A percentile compares a stretch with the other conserved stretches of the same genome.
These are phyloP conservation scores for Philereme transversata DNA, from an alignment of 2,888 invertebrate genomes.

Conservation along the genomic window DNA sequence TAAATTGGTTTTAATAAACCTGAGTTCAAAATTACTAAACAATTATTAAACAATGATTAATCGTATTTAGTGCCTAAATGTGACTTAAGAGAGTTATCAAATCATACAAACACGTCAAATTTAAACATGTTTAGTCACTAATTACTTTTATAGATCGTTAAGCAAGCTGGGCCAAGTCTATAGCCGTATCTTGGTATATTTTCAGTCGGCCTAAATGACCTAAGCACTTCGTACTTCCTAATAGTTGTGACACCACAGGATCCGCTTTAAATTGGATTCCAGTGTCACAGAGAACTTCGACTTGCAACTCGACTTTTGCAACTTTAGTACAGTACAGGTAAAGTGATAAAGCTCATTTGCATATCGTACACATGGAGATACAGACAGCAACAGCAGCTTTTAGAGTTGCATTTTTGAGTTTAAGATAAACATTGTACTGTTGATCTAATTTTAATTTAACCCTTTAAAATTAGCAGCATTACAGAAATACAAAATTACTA, in stretches of 20 bases:
- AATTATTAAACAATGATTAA: too few relatives aligned
- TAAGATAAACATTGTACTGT: background rate
- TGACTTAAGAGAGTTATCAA: too few relatives aligned
- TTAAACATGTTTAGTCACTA: too few relatives aligned
- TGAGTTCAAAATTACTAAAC: too few relatives aligned
- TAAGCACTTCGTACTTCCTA: constrained; percentile 6
- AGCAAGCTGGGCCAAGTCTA: too few relatives aligned
- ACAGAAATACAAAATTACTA: background rate
- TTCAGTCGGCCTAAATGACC: constrained; percentile 6
- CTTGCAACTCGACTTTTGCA: constrained; percentile 36
- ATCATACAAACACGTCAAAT: too few relatives aligned
- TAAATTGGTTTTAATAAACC: too few relatives aligned
- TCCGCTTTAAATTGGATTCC: constrained; percentile 40
- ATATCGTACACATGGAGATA: constrained; percentile 12
- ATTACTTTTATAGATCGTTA: too few relatives aligned
- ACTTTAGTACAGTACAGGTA: constrained; percentile 30
- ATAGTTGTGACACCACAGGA: constrained; percentile 18
- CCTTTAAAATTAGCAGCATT: background rate
- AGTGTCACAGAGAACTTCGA: constrained; percentile 30
- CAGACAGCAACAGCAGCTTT: background rate
- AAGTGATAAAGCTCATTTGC: constrained; percentile 36
- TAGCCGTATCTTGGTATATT: background rate
- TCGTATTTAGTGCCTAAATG: too few relatives aligned
- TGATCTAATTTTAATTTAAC: background rate
- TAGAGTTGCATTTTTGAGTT: background rate